Base-by-base conservation (phyloP, 2,888 invertebrate genomes). In the Myathropa florea region DNA sequence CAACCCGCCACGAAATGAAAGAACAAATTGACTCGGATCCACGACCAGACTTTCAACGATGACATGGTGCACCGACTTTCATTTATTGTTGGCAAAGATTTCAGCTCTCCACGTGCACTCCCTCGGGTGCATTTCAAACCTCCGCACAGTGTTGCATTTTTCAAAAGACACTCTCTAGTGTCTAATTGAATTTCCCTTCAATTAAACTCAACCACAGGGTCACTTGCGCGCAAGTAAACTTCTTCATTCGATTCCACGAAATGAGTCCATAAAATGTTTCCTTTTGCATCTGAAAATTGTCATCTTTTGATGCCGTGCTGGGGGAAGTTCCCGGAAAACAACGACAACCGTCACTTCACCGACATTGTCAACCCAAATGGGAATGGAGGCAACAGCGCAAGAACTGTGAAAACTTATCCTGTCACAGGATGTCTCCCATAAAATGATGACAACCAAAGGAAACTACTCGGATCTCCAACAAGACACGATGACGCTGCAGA, bases 341-440 rank as follows among this genome's bases (percentile, higher is more conserved):
- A n/a, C 57, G 14, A 24, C 57, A 23, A 23, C 24, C 24, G 14
- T 57, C 23, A 12, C 18, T 1, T 24, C 23, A 12, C 24, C 57
- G 12, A 24, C 57, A 23, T 57, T 26, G 12, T 57, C 57, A 12
- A 12, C 23, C 23, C 9, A 3, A 0, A 12, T 9, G 18, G 46
- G 18, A n/a, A 18, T 46, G 7, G 46, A 46, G 6, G 46, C 46
- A 18, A 1, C 33, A 18, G 18, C 46, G 18, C 14, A 14, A 55
- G 24, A 59, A 65, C 28, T 71, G 70, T 28, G 60, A 67, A 72
- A 72, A 72, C 36, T 72, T 61, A 9, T 65, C 18, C 79, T 57
- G 72, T 60, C 65, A 65, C 30, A 46, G 55, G 33, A 63, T 63
- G 55, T 33, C 2, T 55, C 6, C 14, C 60, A 33, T 30, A 55